These are phyloP conservation scores for Microctonus brassicae DNA, from an alignment of 2,888 invertebrate species.

Conservation along the genomic window DNA sequence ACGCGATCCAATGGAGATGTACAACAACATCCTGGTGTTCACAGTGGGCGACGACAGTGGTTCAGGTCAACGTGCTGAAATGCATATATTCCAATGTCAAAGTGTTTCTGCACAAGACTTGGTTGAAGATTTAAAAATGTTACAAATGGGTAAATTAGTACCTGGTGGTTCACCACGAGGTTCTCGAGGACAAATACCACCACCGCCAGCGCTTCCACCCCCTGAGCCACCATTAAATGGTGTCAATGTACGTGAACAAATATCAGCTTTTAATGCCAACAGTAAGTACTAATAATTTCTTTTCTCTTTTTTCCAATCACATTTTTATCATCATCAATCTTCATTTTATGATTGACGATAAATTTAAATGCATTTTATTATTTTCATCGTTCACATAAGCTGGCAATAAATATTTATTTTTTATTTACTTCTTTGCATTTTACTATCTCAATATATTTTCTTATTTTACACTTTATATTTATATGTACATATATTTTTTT, in stretches of 20 bases:
- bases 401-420: not conserved
- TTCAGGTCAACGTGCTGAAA: conserved; percentile 83
- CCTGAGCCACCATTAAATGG: conserved; percentile 73
- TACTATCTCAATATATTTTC: not conserved
- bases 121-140: conserved; percentile 85
- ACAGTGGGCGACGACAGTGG: conserved; percentile 85
- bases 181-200: conserved; percentile 71
- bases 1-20: conserved; percentile 95
- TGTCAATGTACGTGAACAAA: conserved; percentile 71
- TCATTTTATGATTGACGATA: not conserved
- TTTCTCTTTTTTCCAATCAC: not conserved
- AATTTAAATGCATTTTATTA: conserved; percentile 2
- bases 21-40: conserved; percentile 98
- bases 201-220: conserved; percentile 76
- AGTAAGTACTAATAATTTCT: conserved; percentile 50
- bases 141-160: conserved; percentile 72
- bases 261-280: conserved; percentile 70
- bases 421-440: not conserved
- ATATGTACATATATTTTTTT: not conserved
- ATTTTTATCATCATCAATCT: conserved; percentile 31
- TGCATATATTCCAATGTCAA: conserved; percentile 97
- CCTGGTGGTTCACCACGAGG: conserved; percentile 63
- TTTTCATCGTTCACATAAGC: not conserved
- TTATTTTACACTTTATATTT: not conserved
- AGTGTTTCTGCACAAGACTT: conserved; percentile 86